These are phyloP conservation scores for Alosa alosa DNA, from an alignment of 2,113 vertebrate species.

Conservation along the genomic window DNA sequence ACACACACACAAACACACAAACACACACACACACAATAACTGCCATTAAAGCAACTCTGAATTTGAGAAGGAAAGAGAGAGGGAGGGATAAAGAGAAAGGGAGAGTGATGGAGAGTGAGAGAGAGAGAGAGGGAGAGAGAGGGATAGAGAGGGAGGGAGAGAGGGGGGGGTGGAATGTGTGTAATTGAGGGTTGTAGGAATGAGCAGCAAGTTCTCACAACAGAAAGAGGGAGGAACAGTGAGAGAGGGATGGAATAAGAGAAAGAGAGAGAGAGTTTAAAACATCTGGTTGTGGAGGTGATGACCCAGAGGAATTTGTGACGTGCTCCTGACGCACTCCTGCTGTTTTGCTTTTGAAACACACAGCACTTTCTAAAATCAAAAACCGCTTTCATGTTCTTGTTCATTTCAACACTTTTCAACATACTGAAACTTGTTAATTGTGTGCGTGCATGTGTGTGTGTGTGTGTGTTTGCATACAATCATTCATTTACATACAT, in stretches of 20 bases:
- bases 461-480: not conserved
- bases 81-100: not conserved
- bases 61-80: not conserved
- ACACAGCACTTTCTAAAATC: no score
- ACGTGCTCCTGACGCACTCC: not conserved
- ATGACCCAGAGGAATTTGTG: not conserved
- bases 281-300: not conserved
- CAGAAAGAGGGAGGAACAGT: not conserved
- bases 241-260: not conserved
- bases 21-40: no score
- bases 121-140: not conserved
- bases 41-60: no score
- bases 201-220: not conserved
- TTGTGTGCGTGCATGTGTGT: slow-evolving; percentile 7
- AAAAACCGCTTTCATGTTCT: no score
- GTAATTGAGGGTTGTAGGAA: not conserved
- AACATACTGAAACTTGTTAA: no score
- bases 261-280: not conserved
- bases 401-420: no score
- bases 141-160: not conserved
- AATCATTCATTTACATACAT: not conserved
- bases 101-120: not conserved
- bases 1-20: no score
- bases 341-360: not conserved
- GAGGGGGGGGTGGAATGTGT: not conserved